phyloP scores from a whole-genome alignment of 2,797 vertebrate genomes.

The Denticeps clupeoides region DNA sequence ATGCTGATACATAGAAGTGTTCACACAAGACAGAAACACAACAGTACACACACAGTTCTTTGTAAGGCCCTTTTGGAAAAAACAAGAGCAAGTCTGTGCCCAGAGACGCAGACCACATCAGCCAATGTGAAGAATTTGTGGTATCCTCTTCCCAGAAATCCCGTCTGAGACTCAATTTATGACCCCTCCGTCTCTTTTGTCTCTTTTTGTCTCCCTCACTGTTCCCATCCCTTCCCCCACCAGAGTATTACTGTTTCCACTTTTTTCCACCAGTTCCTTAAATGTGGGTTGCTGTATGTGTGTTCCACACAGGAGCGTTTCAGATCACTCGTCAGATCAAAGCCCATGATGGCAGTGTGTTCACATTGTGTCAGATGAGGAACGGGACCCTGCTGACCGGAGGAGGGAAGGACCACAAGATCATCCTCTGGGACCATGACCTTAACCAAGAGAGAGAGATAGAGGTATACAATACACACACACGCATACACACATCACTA shows the following conservation, averaged over 20 bases:
- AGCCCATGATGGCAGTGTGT: constrained; percentile 90
- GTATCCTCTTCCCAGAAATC: constrained; percentile 34
- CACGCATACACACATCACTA: neutral
- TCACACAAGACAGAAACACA: constrained; percentile 4
- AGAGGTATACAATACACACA: constrained; percentile 56
- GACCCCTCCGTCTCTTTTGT: constrained; percentile 8
- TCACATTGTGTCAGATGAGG: constrained; percentile 89
- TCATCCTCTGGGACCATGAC: constrained; percentile 90
- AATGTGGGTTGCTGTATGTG: too few relatives aligned
- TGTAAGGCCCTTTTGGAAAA: constrained; percentile 13
- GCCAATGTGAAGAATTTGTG: constrained; percentile 31
- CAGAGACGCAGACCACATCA: constrained; percentile 24
- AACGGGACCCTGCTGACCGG: constrained; percentile 86
- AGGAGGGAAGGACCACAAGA: constrained; percentile 85
- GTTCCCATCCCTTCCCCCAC: neutral
- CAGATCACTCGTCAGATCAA: constrained; percentile 87
- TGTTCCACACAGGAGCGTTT: constrained; percentile 61
- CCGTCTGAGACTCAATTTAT: constrained; percentile 1
- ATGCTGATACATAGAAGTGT: neutral
- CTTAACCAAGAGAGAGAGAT: constrained; percentile 83
- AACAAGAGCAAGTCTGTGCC: constrained; percentile 16
- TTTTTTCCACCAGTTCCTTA: too few relatives aligned
- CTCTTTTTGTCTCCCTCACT: neutral
- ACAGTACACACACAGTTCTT: constrained; percentile 6
- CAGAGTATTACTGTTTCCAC: neutral